phyloP scores from a whole-genome alignment of 2,113 vertebrate species.

The Strigops habroptila region DNA sequence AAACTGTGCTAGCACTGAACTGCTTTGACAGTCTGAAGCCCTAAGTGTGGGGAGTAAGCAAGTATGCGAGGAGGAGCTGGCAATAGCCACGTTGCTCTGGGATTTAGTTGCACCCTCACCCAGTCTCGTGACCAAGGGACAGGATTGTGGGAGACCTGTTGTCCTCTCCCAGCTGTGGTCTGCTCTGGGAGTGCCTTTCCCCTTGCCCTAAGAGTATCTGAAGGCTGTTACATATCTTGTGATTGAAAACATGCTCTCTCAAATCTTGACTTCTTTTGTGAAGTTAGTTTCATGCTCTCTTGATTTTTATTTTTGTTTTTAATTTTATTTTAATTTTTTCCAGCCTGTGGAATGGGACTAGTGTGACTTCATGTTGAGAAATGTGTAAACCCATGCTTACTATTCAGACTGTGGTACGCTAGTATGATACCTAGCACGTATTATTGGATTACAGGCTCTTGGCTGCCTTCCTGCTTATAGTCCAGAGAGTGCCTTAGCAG shows the following conservation, averaged over 20 bases:
- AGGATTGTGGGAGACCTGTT: neutral
- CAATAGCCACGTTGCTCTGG: neutral
- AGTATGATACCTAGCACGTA: neutral
- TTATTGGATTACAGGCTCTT: neutral
- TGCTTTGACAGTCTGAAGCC: neutral
- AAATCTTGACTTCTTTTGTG: neutral
- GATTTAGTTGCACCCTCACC: neutral
- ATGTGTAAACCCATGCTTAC: neutral
- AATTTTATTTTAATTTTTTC: no score
- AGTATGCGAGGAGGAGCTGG: neutral
- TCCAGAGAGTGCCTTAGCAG: neutral
- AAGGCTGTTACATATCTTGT: neutral
- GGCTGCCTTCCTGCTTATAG: constrained; percentile 12
- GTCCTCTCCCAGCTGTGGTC: neutral
- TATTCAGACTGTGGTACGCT: neutral
- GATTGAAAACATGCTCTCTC: neutral
- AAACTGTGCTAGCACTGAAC: neutral
- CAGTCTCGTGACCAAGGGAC: neutral
- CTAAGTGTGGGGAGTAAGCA: neutral
- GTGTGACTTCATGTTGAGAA: neutral
- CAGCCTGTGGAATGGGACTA: neutral
- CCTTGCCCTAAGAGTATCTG: neutral
- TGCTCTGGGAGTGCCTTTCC: neutral
- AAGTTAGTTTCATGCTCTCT: neutral
- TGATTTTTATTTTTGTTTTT: neutral